These are phyloP conservation scores for Myrmecophaga tridactyla DNA, from an alignment of 2,113 vertebrate genomes.

Conservation along the genomic window DNA sequence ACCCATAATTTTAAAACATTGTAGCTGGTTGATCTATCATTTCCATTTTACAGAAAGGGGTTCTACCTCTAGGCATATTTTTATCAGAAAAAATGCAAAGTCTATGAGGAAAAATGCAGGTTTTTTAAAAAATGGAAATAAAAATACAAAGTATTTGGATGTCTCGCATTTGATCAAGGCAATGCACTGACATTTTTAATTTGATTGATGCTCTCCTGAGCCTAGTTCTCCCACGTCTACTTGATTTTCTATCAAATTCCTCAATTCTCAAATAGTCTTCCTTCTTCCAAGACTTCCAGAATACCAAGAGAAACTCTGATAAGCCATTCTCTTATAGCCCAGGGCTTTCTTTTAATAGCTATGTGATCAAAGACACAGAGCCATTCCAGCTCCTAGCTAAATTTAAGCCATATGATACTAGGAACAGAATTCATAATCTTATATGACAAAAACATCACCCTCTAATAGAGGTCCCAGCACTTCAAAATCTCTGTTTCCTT, in stretches of 20 bases:
- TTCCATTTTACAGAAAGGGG: constrained; percentile 38
- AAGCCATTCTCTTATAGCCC: constrained; percentile 28
- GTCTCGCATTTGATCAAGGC: neutral
- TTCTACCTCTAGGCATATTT: neutral
- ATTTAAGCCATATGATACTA: constrained; percentile 60
- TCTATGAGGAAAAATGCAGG: neutral
- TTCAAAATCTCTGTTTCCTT: constrained; percentile 60
- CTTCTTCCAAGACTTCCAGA: constrained; percentile 48
- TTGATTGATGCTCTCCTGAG: neutral
- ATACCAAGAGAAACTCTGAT: constrained; percentile 16
- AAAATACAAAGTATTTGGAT: neutral
- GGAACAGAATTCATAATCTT: constrained; percentile 67
- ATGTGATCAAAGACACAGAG: constrained; percentile 50
- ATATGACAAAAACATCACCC: constrained; percentile 58
- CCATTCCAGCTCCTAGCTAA: constrained; percentile 52
- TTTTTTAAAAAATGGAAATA: constrained; percentile 21
- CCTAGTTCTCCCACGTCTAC: neutral
- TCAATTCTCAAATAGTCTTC: constrained; percentile 51
- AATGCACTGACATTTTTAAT: neutral
- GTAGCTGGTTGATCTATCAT: constrained; percentile 31
- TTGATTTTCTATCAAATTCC: constrained; percentile 42
- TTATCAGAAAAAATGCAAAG: neutral
- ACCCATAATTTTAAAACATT: constrained; percentile 45
- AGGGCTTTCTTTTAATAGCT: constrained; percentile 67
- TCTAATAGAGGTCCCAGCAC: neutral